These are phyloP conservation scores for Globia sparganii DNA, from an alignment of 2,888 invertebrate genomes.

Conservation along the genomic window DNA sequence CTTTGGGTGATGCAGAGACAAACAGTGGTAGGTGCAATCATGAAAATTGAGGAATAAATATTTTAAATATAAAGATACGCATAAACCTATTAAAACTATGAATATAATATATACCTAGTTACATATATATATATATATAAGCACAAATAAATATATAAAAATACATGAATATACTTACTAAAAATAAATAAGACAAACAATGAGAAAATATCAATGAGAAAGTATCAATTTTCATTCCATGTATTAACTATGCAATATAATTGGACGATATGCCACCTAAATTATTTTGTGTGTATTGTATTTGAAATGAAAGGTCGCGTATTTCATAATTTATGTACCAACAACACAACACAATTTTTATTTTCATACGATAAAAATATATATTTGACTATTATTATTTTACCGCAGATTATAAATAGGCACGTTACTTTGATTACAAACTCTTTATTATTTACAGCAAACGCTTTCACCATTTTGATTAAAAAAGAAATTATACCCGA, in stretches of 20 bases:
- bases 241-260: background rate
- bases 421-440: conserved; percentile 3
- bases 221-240: background rate
- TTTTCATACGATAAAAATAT: background rate
- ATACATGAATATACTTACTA: no score
- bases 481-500: background rate
- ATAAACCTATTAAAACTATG: no score
- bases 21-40: no score
- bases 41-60: no score
- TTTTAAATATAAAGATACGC: no score
- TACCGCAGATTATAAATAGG: background rate
- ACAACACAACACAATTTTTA: background rate
- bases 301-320: background rate
- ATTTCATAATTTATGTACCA: background rate
- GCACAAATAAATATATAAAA: no score
- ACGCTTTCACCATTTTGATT: background rate
- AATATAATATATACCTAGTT: no score
- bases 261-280: background rate
- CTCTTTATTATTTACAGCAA: background rate
- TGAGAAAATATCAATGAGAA: no score
- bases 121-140: no score
- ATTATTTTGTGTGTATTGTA: background rate
- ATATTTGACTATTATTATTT: background rate
- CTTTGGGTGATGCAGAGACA: no score
- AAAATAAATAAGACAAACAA: no score